Conservation (phyloP, 2,113 vertebrate species). For the Hassar affinis region DNA sequence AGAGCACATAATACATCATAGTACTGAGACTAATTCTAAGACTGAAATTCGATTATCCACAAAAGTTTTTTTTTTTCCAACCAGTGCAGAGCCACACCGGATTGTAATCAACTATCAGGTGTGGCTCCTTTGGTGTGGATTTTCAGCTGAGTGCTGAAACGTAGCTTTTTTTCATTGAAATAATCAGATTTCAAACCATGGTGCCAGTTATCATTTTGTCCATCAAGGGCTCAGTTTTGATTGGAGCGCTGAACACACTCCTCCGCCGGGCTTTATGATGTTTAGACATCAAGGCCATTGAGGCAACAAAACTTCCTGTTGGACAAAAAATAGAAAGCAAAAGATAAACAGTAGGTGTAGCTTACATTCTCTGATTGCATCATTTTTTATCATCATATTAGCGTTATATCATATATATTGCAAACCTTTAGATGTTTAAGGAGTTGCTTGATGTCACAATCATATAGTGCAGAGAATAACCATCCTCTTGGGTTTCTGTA, state of each 20-base stretch:
- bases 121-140: background rate
- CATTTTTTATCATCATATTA: too few relatives aligned
- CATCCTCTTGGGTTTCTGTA: background rate
- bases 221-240: constrained; percentile 20
- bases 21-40: background rate
- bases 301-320: constrained; percentile 12
- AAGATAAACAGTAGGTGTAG: constrained; percentile 30
- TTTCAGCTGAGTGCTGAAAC: background rate
- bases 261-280: background rate
- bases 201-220: constrained; percentile 26
- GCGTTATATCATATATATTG: background rate
- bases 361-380: background rate
- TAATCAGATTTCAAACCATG: constrained; percentile 3
- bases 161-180: background rate
- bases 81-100: background rate
- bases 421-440: background rate
- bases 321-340: constrained; percentile 7
- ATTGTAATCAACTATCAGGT: background rate
- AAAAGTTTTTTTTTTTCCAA: background rate
- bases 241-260: background rate
- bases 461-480: background rate
- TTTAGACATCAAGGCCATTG: constrained; percentile 11
- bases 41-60: background rate
- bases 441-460: background rate
- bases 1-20: background rate